Evolutionary conservation across 2,113 vertebrate genomes (phyloP).

Genomic region (Panthera uncia): DNA sequence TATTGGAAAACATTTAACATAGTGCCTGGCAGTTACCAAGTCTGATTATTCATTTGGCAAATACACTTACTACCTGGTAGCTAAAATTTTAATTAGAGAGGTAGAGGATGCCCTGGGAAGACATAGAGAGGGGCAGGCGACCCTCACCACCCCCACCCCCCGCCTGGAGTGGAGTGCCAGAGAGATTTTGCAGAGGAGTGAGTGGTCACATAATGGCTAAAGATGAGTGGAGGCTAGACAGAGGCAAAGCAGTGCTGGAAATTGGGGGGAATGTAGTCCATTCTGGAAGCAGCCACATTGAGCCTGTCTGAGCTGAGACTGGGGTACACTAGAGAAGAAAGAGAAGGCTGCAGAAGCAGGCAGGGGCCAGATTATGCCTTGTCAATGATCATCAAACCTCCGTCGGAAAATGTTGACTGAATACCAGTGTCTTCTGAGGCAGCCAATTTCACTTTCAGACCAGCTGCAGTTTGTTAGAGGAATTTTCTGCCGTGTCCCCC

Average conservation of each 20-base stretch:
- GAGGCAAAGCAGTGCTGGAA: background rate
- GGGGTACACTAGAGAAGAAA: background rate
- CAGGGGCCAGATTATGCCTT: background rate
- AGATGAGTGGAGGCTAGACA: background rate
- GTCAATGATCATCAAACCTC: background rate
- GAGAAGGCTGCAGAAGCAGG: background rate
- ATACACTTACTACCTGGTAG: background rate
- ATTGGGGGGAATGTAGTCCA: background rate
- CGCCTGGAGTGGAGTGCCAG: no score
- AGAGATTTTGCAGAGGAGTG: background rate
- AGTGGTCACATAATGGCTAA: background rate
- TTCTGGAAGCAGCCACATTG: background rate
- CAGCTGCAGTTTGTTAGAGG: background rate
- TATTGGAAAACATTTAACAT: background rate
- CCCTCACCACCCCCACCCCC: no score
- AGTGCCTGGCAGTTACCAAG: background rate
- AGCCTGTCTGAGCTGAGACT: background rate
- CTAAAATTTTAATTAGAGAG: background rate
- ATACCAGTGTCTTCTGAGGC: background rate
- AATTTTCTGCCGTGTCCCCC: background rate
- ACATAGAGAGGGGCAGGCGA: background rate
- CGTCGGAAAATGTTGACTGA: background rate
- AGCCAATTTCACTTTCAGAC: background rate
- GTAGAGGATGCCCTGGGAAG: background rate
- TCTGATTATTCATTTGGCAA: background rate